Percentiles rank a stretch among this genome's conserved stretches.
These are phyloP conservation scores for Alviniconcha marisindica DNA, from an alignment of 1,140 invertebrate species.

Conservation along the genomic window DNA sequence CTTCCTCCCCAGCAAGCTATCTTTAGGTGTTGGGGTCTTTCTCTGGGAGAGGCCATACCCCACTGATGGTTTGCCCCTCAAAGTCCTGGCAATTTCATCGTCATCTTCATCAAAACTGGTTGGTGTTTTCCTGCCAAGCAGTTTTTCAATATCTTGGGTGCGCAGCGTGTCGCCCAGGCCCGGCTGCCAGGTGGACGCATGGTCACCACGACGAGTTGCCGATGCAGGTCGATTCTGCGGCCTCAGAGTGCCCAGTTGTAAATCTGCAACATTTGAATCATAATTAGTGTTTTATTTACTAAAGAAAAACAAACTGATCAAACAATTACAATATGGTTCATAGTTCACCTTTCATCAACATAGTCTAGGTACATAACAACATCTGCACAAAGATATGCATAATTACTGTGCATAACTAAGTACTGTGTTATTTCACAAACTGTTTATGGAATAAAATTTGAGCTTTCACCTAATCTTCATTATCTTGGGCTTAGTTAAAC, in stretches of 20 bases:
- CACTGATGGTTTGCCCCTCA: conserved; percentile 38
- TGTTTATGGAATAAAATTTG: no score
- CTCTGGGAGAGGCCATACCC: conserved; percentile 21
- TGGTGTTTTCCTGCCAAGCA: background rate
- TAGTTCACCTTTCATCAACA: no score
- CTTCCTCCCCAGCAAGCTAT: conserved; percentile 25
- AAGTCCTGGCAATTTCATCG: conserved; percentile 40
- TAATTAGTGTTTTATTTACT: no score
- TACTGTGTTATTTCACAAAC: no score
- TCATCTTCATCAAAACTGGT: conserved; percentile 41
- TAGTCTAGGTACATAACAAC: no score
- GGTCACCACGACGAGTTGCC: conserved; percentile 15
- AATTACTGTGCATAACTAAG: no score
- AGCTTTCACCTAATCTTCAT: no score
- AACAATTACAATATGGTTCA: no score
- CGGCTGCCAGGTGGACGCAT: background rate
- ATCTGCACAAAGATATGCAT: no score
- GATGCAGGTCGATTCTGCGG: conserved; percentile 17
- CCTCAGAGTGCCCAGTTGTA: conserved; percentile 12
- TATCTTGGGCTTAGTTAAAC: no score
- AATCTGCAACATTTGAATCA: no score
- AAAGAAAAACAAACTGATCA: background rate
- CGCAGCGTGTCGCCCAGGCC: background rate
- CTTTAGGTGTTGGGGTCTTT: conserved; percentile 24
- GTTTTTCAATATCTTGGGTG: background rate